Evolutionary conservation across 2,797 vertebrate species (phyloP).

Genomic region (Sebastes ruberrimus): DNA sequence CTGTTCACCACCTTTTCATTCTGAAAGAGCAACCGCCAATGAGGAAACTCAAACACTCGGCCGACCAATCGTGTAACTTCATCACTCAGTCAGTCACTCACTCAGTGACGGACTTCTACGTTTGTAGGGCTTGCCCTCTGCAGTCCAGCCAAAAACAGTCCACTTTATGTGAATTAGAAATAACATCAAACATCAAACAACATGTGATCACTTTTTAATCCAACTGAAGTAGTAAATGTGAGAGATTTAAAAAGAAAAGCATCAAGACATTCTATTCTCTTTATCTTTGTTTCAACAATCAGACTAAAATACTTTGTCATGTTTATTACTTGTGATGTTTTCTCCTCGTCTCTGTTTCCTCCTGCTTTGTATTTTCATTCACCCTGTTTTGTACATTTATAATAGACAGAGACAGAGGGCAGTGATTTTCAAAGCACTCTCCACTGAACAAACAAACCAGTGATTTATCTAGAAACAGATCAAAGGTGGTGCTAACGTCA

Average conservation of each 20-base stretch:
- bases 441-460: slow-evolving; percentile 42
- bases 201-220: not conserved
- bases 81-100: no score
- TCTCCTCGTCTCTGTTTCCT: not conserved
- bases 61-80: no score
- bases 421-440: slow-evolving; percentile 59
- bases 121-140: no score
- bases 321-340: not conserved
- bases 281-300: not conserved
- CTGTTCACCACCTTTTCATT: no score
- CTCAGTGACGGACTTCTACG: no score
- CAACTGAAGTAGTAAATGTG: not conserved
- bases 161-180: not conserved
- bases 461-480: slow-evolving; percentile 60
- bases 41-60: no score
- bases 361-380: not conserved
- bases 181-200: not conserved
- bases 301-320: not conserved
- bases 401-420: slow-evolving; percentile 15
- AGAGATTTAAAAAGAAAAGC: not conserved
- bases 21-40: no score
- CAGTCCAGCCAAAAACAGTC: not conserved
- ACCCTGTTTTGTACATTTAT: slow-evolving; percentile 16
- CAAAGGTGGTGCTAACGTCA: slow-evolving; percentile 61
- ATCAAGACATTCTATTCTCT: not conserved